Evolutionary conservation across 1,140 invertebrate species (phyloP).

Genomic region (Agrypnia vestita): DNA sequence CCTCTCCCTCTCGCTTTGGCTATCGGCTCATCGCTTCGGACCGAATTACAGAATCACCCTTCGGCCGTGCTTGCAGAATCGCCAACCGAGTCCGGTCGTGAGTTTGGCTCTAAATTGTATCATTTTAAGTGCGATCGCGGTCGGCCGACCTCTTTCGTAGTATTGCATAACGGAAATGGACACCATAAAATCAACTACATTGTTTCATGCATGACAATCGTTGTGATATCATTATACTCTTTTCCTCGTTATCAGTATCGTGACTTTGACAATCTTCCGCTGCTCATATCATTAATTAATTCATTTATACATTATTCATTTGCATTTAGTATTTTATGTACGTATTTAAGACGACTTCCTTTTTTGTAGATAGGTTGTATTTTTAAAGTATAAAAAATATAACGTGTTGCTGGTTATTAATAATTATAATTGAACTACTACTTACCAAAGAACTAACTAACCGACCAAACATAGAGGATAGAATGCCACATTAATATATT

Average conservation of each 20-base stretch:
- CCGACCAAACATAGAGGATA: too few species aligned
- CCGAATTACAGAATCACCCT: not conserved
- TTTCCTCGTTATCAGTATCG: not conserved
- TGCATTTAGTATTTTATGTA: too few species aligned
- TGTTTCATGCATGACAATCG: constrained; percentile 35
- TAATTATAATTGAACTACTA: too few species aligned
- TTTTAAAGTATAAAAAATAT: too few species aligned
- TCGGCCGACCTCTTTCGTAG: constrained; percentile 25
- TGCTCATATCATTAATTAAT: too few species aligned
- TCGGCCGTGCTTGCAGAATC: not conserved
- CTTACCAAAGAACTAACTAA: too few species aligned
- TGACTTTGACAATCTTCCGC: constrained; percentile 15
- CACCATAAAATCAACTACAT: constrained; percentile 38
- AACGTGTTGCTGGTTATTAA: too few species aligned
- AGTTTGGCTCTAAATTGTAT: too few species aligned
- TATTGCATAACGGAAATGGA: constrained; percentile 44
- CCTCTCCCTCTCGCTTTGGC: not conserved
- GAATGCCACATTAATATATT: too few species aligned
- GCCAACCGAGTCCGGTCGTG: not conserved
- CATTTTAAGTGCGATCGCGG: not conserved
- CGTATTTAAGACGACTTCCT: too few species aligned
- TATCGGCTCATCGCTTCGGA: not conserved
- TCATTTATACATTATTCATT: too few species aligned
- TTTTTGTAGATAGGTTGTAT: too few species aligned
- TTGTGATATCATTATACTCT: constrained; percentile 23